phyloP scores from a whole-genome alignment of 2,113 vertebrate species.

The Toxotes jaculatrix region DNA sequence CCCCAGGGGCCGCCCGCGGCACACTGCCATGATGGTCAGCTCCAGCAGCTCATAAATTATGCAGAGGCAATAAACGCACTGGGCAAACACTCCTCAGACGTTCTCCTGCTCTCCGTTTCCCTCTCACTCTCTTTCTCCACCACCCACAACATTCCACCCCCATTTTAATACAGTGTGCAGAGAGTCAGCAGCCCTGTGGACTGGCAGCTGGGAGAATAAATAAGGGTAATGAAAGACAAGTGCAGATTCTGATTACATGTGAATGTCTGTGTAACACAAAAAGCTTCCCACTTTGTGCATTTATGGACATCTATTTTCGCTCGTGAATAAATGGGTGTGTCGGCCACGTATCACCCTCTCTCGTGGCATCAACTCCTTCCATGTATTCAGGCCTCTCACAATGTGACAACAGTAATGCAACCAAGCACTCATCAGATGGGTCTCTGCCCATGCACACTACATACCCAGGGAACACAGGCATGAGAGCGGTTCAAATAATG shows the following conservation, averaged over 20 bases:
- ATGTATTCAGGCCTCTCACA: conserved; percentile 46
- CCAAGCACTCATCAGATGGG: conserved; percentile 62
- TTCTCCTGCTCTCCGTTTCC: conserved; percentile 78
- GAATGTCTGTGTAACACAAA: conserved; percentile 31
- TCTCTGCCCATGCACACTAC: conserved; percentile 14
- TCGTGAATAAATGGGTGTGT: conserved; percentile 56
- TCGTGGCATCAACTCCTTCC: conserved; percentile 25
- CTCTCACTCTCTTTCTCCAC: conserved; percentile 52
- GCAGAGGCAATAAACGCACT: conserved; percentile 95
- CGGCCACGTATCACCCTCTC: background rate
- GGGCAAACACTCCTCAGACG: conserved; percentile 88
- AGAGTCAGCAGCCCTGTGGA: conserved; percentile 77
- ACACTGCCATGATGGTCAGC: conserved; percentile 90
- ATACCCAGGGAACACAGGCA: conserved; percentile 50
- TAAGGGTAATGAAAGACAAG: conserved; percentile 42
- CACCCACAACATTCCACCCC: conserved; percentile 50
- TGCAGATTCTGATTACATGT: conserved; percentile 44
- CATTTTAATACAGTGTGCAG: conserved; percentile 75
- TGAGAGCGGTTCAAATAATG: conserved; percentile 89
- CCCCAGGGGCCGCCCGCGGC: conserved; percentile 90
- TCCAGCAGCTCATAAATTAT: conserved; percentile 95
- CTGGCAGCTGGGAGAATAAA: conserved; percentile 78
- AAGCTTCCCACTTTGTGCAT: conserved; percentile 18
- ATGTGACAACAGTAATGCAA: conserved; percentile 52
- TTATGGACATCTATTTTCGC: conserved; percentile 31